Base-by-base conservation (phyloP, 2,888 invertebrate genomes). In the Coleophora deauratella region DNA sequence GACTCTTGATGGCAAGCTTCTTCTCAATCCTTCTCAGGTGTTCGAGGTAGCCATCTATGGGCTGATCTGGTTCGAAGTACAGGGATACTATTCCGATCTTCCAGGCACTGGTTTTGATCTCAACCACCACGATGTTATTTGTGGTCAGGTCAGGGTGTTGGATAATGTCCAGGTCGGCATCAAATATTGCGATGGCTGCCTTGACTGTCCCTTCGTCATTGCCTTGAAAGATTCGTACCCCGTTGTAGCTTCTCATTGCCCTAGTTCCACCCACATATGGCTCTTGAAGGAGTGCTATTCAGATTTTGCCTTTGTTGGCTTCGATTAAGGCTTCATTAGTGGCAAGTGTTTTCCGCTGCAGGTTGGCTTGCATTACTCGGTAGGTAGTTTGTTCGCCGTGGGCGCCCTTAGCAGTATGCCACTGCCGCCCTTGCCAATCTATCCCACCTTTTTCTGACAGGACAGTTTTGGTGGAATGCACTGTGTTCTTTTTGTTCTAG, bases 121-220 rank as follows among this genome's bases (percentile, higher is more conserved):
- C 31, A 3, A 45, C 37, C 14, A 45, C 49, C 0, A 37, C 45
- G 27, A 49, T 42, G 38, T 49, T 51, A 50, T 51, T 51, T 47
- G n/a, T n/a, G n/a, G 46, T 44, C 30, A 44, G 40, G 30, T 45
- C 12, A 10, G 44, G 45, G 33, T 38, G 33, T 15, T 43, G 45
- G 8, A 14, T 38, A 0, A 47, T 37, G 3, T 39, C 33, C 9
- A 50, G 2, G 3, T 45, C 38, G 0, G 10, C 3, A 13, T 50
- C 38, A 21, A 47, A 45, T 7, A 47, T 41, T 1, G 36, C 42
- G 4, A 50, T 39, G 6, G 50, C 50, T 6, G 45, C 44, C 30
- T 50, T 50, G 1, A 49, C 42, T 11, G 37, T 33, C 11, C 40
- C 40, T 1, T 41, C 38, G 15, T 43, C 40, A n/a, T 10, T 1